A percentile compares a stretch with the other conserved stretches of the same genome.
These are phyloP conservation scores for Ceratina australensis DNA, from an alignment of 1,140 invertebrate genomes.

Conservation along the genomic window DNA sequence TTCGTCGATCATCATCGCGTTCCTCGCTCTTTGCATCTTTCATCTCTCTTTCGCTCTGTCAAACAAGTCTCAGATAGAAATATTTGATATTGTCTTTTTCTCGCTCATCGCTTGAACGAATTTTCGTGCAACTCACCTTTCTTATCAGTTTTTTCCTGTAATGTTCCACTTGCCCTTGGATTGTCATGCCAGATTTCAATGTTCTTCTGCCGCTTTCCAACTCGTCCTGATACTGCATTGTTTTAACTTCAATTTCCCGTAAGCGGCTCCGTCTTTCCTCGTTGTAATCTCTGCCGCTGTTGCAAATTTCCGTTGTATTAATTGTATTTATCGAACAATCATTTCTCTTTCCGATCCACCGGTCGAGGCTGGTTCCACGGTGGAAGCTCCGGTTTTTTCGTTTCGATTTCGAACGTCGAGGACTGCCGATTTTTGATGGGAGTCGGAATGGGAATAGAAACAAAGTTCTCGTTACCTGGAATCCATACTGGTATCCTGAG, in stretches of 20 bases:
- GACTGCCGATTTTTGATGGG: too few relatives aligned
- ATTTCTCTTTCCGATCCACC: too few relatives aligned
- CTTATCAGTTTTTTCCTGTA: conserved; percentile 94
- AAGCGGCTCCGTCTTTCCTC: conserved; percentile 91
- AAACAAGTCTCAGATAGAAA: not conserved
- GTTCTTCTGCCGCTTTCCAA: conserved; percentile 91
- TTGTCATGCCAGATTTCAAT: conserved; percentile 88
- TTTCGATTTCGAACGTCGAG: too few relatives aligned
- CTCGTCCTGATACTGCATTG: conserved; percentile 97
- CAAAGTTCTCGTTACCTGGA: conserved; percentile 67
- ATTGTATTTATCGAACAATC: too few relatives aligned
- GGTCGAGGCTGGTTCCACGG: too few relatives aligned
- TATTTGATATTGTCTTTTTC: too few relatives aligned
- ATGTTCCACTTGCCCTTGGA: conserved; percentile 93
- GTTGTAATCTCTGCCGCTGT: conserved; percentile 79
- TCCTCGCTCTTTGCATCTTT: conserved; percentile 76
- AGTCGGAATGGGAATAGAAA: not conserved
- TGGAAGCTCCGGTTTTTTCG: too few relatives aligned
- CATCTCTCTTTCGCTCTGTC: conserved; percentile 74
- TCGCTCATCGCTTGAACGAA: too few relatives aligned
- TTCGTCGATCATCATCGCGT: conserved; percentile 73
- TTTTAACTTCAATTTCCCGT: conserved; percentile 96
- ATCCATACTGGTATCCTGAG: conserved; percentile 77
- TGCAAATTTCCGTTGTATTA: not conserved
- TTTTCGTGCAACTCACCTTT: conserved; percentile 81